Evolutionary conservation across 2,113 vertebrate species (phyloP).

Genomic region (Zingel zingel): DNA sequence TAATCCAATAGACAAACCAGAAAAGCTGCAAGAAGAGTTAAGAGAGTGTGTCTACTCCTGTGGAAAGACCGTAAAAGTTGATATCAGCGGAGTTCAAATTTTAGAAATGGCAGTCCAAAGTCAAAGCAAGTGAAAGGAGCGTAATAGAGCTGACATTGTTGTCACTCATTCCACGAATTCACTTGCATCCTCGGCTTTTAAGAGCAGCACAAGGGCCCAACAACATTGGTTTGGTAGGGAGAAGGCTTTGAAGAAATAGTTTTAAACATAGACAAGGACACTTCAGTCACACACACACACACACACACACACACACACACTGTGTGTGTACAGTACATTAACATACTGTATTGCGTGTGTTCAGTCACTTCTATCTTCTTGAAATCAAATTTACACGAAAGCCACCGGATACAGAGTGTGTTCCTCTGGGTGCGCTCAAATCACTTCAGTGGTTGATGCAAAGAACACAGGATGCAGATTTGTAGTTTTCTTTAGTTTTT

Average conservation of each 20-base stretch:
- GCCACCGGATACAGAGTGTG: background rate
- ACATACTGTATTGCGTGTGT: background rate
- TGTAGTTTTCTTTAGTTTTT: background rate
- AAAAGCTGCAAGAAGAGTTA: conserved; percentile 4
- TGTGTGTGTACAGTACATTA: no score
- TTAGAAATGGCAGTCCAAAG: conserved; percentile 50
- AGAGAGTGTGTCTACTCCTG: conserved; percentile 15
- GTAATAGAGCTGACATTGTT: conserved; percentile 63
- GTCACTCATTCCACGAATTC: conserved; percentile 50
- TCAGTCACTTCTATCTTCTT: background rate
- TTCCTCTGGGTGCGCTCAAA: conserved; percentile 19
- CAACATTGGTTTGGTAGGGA: conserved; percentile 40
- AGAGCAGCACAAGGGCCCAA: conserved; percentile 50
- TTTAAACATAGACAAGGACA: conserved; percentile 36
- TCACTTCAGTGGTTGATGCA: background rate
- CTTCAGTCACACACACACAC: background rate
- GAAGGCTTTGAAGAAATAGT: conserved; percentile 54
- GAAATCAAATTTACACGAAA: conserved; percentile 33
- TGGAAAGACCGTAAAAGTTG: conserved; percentile 37
- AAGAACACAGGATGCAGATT: conserved; percentile 11
- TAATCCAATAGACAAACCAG: conserved; percentile 30
- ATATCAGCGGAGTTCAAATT: conserved; percentile 33
- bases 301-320: background rate
- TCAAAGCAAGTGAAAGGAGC: conserved; percentile 56
- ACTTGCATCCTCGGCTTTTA: conserved; percentile 51